Conservation (phyloP, 2,797 vertebrate species). For the Neoniphon sammara region DNA sequence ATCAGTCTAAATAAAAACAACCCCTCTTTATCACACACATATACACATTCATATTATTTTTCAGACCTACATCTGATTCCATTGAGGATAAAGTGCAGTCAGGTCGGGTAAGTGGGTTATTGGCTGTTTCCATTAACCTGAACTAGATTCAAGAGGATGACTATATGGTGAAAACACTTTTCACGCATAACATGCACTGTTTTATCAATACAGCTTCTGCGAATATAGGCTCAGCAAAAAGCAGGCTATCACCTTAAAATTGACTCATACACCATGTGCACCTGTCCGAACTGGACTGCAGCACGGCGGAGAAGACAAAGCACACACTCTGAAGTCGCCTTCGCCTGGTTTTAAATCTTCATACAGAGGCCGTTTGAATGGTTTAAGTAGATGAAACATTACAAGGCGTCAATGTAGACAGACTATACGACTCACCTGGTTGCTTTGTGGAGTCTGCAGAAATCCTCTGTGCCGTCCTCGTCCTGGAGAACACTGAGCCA, state of each 20-base stretch:
- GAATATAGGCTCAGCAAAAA: neutral
- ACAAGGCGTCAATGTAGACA: neutral
- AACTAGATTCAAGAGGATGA: too few relatives aligned
- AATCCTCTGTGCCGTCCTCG: slow-evolving; percentile 44
- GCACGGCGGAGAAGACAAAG: slow-evolving; percentile 24
- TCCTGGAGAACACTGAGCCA: slow-evolving; percentile 33
- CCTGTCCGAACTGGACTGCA: slow-evolving; percentile 71
- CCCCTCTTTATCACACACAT: neutral
- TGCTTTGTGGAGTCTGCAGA: slow-evolving; percentile 21
- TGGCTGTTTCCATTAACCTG: too few relatives aligned
- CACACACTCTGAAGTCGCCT: slow-evolving; percentile 42
- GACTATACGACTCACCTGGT: slow-evolving; percentile 54
- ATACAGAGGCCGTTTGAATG: too few relatives aligned
- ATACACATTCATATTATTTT: neutral
- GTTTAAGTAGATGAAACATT: slow-evolving; percentile 3
- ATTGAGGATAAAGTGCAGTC: neutral
- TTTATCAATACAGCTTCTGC: neutral
- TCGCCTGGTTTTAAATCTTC: slow-evolving; percentile 27
- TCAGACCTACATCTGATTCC: neutral
- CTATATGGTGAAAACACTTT: neutral
- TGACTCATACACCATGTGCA: slow-evolving; percentile 39
- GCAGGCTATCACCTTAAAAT: neutral
- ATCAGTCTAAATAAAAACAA: too few relatives aligned
- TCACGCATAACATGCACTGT: neutral
- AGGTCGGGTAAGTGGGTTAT: neutral